A percentile compares a stretch with the other conserved stretches of the same genome.
Evolutionary conservation across 2,888 invertebrate species (phyloP).

Genomic region (Drosophila tanythrix): DNA sequence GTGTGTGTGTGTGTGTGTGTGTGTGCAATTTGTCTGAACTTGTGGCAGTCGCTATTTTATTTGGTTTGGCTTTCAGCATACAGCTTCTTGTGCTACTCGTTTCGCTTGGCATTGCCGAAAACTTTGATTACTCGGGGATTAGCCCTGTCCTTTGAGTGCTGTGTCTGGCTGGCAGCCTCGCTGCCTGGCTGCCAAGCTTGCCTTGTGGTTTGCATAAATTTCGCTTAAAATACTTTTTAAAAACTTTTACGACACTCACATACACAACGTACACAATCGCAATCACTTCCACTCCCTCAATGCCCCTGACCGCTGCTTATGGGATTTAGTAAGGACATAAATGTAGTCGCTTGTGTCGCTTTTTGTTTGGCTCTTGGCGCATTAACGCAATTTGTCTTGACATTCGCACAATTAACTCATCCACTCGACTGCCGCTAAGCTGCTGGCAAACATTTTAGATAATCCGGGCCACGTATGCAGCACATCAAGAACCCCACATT

Average conservation of each 20-base stretch:
- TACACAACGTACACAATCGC: constrained; percentile 24
- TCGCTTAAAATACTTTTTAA: constrained; percentile 81
- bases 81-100: constrained; percentile 49
- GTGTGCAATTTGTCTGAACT: constrained; percentile 54
- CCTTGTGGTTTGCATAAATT: constrained; percentile 81
- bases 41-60: constrained; percentile 34
- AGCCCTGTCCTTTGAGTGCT: constrained; percentile 64
- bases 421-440: constrained; percentile 69
- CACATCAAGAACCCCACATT: constrained; percentile 8
- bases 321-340: constrained; percentile 53
- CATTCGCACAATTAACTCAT: constrained; percentile 82
- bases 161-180: constrained; percentile 8
- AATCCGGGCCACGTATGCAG: constrained; percentile 60
- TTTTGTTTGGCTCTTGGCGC: constrained; percentile 59
- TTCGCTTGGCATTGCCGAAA: constrained; percentile 72
- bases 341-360: constrained; percentile 20
- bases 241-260: constrained; percentile 72
- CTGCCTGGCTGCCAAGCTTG: constrained; percentile 43
- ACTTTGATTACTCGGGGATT: constrained; percentile 82
- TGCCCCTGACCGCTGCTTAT: constrained; percentile 49
- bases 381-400: constrained; percentile 82
- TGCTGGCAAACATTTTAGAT: constrained; percentile 64
- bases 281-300: constrained; percentile 30
- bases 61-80: constrained; percentile 43
- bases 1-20: constrained; percentile 8